Evolutionary conservation across 53 echinoderm and acorn worm species (phyloP), one percentile per base, ranked within the genome.

Genomic region (Echinarachnius parma): DNA sequence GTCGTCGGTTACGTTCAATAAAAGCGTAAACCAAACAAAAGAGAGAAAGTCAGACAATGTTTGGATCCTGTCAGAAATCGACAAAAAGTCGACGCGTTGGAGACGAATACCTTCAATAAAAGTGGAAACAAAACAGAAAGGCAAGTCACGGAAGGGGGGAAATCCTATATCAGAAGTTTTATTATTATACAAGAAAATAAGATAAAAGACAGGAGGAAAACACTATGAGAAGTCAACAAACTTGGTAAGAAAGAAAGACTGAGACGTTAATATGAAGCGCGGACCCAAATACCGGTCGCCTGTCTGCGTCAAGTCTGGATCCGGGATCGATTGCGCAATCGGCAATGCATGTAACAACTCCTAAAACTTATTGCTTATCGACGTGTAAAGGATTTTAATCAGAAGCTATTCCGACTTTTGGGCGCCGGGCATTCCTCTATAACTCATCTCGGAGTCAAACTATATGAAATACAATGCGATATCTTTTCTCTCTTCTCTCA

Each of bases 351-450:
- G 56, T 56, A 56, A 72, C 34, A 69, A n/a, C 35, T 72, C 74
- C 55, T 72, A 72, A 72, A n/a, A 72, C 37, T 56, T 72, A 72
- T 72, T 72, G 74, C 56, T 72, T 72, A 72, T 72, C 74, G 74
- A 72, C 74, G 26, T 56, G 57, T 72, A 72, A 72, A 56, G 39
- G 74, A 72, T 72, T 72, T 57, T 56, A 72, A 72, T 27, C 31
- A 72, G 57, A 72, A 72, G 58, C 36, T 72, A n/a, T 72, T 72
- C 10, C 74, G 74, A 72, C 74, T 56, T 36, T 56, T 68, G 23
- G 68, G 68, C 68, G 68, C 68, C 68, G 19, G 20, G 20, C 29
- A 65, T 65, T 45, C 30, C 29, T 65, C 18, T 47, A 9, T 29
- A 5, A 27, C 9, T 47, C 30, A 5, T 29, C 31, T 23, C 3